Percentiles rank a stretch among this genome's conserved stretches.
Conservation (phyloP, 2,113 vertebrate genomes). For the Bambusicola thoracicus region DNA sequence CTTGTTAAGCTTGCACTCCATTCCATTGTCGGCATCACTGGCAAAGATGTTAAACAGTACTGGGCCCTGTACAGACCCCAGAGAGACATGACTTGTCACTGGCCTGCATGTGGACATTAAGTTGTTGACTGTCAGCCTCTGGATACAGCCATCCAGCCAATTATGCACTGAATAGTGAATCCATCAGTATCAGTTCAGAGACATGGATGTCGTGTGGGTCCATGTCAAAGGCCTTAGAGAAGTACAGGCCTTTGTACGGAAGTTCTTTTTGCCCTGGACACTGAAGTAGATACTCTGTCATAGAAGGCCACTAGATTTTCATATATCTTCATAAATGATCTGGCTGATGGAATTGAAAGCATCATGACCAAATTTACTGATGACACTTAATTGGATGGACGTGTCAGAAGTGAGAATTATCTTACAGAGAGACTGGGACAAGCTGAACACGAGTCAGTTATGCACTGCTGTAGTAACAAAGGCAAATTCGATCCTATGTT, state of each 20-base stretch:
- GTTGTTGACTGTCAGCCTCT: background rate
- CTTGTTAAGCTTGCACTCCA: background rate
- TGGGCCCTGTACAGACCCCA: background rate
- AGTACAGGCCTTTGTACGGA: background rate
- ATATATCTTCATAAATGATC: background rate
- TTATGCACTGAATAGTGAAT: background rate
- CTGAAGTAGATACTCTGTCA: background rate
- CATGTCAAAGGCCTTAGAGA: background rate
- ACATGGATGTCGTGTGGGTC: background rate
- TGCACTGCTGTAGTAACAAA: background rate
- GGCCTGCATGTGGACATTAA: background rate
- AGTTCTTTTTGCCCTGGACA: background rate
- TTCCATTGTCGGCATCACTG: background rate
- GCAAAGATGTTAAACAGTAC: background rate
- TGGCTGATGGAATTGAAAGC: background rate
- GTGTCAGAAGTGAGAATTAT: background rate
- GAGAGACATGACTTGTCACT: background rate
- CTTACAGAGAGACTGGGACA: background rate
- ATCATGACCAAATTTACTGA: too few relatives aligned
- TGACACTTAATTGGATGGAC: too few relatives aligned
- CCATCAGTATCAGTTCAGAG: background rate
- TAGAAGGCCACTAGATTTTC: background rate
- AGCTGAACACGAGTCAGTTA: background rate
- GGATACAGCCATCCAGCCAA: background rate
- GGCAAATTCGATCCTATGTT: background rate